Evolutionary conservation across 2,113 vertebrate species (phyloP), one percentile per base, ranked within the genome.

Genomic region (Sula dactylatra): DNA sequence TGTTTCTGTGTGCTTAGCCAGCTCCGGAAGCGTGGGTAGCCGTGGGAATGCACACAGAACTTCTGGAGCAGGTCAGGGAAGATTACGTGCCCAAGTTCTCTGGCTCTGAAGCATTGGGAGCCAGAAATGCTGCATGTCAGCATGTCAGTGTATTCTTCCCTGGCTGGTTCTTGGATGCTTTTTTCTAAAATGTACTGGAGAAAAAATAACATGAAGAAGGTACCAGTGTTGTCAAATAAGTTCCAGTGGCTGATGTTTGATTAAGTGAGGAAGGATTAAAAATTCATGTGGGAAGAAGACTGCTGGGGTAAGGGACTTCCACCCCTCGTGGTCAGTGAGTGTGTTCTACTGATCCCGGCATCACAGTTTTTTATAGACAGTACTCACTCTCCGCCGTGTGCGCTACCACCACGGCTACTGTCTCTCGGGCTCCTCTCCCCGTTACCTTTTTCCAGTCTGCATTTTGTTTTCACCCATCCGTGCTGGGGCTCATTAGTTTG

Each of bases 71-170:
- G 42, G n/a, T 29, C n/a, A 7, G 86, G 42, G 10, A n/a, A 31
- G 29, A 4, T 47, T 10, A 19, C 27, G 0, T 13, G 20, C 55
- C 54, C 16, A 7, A 8, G 20, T 13, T 58, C 36, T 11, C 21
- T 17, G 52, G 27, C 38, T 18, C 13, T 27, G 6, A 32, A 36
- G 45, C 55, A 5, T 2, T 8, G 40, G 47, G 56, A 61, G 14
- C 56, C 55, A 34, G 65, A 12, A 27, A 5, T 18, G 15, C 10
- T 16, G 62, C 10, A 9, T 7, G 20, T 69, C 26, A 11, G 31
- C 8, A 0, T 19, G 5, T 7, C 25, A 1, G 2, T 4, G 21
- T 26, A 1, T 45, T 32, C 38, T 45, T 54, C 40, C 54, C 45
- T 50, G 32, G 13, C 64, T 70, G 9, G 54, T 26, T 45, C 64